Evolutionary conservation across 2,113 vertebrate species (phyloP).

Genomic region (Brachypteracias leptosomus): DNA sequence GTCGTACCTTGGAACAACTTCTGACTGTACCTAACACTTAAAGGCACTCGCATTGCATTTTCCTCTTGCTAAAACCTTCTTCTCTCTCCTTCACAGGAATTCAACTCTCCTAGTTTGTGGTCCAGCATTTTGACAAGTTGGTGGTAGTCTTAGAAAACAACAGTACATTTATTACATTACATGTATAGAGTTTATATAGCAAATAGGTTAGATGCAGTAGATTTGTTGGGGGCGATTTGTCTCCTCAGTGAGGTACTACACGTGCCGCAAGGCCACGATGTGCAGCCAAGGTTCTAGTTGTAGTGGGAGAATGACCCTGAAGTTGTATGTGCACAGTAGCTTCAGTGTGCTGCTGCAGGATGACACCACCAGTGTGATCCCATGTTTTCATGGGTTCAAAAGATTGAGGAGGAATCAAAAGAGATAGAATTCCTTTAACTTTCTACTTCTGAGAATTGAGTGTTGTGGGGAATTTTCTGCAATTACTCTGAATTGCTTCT

Average conservation of each 20-base stretch:
- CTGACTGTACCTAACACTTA: neutral
- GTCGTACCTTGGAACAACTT: neutral
- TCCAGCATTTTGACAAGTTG: neutral
- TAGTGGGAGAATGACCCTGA: neutral
- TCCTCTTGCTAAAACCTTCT: neutral
- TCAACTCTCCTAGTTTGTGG: neutral
- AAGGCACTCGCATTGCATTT: neutral
- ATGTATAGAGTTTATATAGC: neutral
- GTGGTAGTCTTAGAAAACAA: neutral
- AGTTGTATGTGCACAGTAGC: neutral
- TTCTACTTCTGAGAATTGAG: neutral
- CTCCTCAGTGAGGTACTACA: neutral
- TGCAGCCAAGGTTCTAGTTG: neutral
- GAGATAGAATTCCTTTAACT: neutral
- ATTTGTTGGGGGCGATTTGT: neutral
- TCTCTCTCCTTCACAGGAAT: neutral
- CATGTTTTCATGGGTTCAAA: neutral
- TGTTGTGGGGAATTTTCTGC: neutral
- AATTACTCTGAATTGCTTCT: neutral
- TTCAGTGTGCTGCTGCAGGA: neutral
- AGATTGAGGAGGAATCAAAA: neutral
- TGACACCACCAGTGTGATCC: neutral
- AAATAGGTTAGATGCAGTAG: neutral
- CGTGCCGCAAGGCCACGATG: rapidly evolving
- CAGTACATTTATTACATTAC: neutral